Evolutionary conservation across 1,140 invertebrate genomes (phyloP).

Genomic region (Liolophura sinensis): DNA sequence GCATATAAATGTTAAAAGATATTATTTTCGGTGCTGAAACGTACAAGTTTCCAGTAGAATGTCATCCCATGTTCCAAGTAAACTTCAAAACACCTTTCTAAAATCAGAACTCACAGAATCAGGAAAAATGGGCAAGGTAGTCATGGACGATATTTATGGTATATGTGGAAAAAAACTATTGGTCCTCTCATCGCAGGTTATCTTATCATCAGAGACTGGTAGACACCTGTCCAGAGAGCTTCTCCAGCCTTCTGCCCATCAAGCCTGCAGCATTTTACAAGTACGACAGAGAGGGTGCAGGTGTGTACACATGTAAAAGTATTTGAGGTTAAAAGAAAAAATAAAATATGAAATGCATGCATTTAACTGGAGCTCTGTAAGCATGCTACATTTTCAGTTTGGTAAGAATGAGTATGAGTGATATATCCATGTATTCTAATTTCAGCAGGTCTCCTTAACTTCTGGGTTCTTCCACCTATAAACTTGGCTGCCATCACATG

Average conservation of each 20-base stretch:
- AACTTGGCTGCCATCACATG: no score
- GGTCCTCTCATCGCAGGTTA: constrained; percentile 65
- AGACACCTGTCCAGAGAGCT: constrained; percentile 88
- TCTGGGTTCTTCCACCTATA: no score
- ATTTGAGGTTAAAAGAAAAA: constrained; percentile 1
- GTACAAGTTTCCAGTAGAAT: no score
- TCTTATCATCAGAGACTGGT: constrained; percentile 93
- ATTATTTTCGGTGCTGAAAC: no score
- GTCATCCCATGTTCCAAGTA: background rate
- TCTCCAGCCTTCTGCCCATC: constrained; percentile 80
- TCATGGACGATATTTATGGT: background rate
- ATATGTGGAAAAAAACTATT: background rate
- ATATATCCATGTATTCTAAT: no score
- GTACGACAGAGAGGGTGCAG: constrained; percentile 61
- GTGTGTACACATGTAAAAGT: constrained; percentile 24
- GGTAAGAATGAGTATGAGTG: no score
- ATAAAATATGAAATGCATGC: background rate
- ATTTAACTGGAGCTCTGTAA: background rate
- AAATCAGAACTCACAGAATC: no score
- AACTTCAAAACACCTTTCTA: background rate
- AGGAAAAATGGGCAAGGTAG: background rate
- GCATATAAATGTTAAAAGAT: no score
- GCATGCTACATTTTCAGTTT: background rate
- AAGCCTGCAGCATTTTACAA: constrained; percentile 62
- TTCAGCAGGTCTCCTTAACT: no score